Percentiles rank a stretch among this genome's conserved stretches.
Evolutionary conservation across 2,113 vertebrate species (phyloP).

Genomic region (Elephantulus edwardii): DNA sequence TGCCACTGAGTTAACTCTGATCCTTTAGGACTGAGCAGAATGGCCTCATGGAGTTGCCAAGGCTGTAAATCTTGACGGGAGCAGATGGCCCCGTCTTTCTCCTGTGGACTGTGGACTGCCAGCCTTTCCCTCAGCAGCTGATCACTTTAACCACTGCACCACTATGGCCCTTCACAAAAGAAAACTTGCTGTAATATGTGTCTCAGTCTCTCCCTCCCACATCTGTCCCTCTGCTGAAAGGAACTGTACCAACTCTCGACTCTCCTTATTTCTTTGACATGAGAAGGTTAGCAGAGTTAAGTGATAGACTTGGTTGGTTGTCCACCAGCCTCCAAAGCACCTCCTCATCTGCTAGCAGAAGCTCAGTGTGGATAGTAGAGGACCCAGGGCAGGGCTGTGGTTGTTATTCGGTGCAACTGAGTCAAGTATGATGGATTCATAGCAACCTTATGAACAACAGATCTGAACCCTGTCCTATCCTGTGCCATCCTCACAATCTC

Average conservation of each 20-base stretch:
- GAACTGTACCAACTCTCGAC: no score
- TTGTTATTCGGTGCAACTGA: no score
- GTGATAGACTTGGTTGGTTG: not conserved
- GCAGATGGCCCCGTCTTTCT: not conserved
- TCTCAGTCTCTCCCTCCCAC: not conserved
- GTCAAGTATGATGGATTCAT: no score
- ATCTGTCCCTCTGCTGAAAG: no score
- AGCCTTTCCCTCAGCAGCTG: not conserved
- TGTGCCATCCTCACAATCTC: no score
- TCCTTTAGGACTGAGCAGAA: no score
- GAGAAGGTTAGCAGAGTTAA: not conserved
- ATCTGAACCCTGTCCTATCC: no score
- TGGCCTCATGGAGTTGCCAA: not conserved
- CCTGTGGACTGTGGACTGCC: no score
- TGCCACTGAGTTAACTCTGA: not conserved
- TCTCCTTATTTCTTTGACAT: not conserved
- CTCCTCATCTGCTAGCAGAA: not conserved
- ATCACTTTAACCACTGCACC: not conserved
- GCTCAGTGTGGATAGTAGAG: not conserved
- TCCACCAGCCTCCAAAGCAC: not conserved
- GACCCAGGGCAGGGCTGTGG: not conserved
- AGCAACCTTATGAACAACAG: no score
- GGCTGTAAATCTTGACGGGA: not conserved
- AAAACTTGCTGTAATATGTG: not conserved
- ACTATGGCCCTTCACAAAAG: not conserved